Evolutionary conservation across 2,888 invertebrate species (phyloP).

Genomic region (Cancer borealis): DNA sequence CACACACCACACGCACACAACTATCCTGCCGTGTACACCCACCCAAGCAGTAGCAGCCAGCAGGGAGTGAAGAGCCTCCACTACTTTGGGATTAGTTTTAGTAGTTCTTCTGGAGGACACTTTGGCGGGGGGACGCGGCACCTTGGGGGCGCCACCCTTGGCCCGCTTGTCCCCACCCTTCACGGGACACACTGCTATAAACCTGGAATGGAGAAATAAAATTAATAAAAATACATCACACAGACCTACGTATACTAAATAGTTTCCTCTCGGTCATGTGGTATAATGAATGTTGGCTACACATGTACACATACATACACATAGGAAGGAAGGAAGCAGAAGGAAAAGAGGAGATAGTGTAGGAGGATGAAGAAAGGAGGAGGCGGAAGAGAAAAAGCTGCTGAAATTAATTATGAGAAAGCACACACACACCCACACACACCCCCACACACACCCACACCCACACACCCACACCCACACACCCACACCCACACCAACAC

Average conservation of each 20-base stretch:
- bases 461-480: no score
- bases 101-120: constrained; percentile 44
- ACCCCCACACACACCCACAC: no score
- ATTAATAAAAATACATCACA: neutral
- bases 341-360: neutral
- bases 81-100: constrained; percentile 61
- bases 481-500: no score
- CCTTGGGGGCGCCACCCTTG: constrained; percentile 27
- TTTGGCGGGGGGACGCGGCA: constrained; percentile 2
- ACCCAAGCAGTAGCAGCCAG: constrained; percentile 66
- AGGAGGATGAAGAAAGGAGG: neutral
- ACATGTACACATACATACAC: neutral
- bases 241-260: neutral
- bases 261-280: neutral
- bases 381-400: no score
- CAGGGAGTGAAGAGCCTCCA: constrained; percentile 68
- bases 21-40: neutral
- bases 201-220: constrained; percentile 14
- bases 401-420: no score
- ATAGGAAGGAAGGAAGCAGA: neutral
- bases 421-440: constrained; percentile 23
- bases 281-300: neutral
- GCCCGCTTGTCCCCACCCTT: constrained; percentile 43
- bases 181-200: constrained; percentile 14
- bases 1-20: neutral